These are phyloP conservation scores for Rhagoletis zephyria DNA, from an alignment of 1,140 invertebrate genomes.

Conservation along the genomic window DNA sequence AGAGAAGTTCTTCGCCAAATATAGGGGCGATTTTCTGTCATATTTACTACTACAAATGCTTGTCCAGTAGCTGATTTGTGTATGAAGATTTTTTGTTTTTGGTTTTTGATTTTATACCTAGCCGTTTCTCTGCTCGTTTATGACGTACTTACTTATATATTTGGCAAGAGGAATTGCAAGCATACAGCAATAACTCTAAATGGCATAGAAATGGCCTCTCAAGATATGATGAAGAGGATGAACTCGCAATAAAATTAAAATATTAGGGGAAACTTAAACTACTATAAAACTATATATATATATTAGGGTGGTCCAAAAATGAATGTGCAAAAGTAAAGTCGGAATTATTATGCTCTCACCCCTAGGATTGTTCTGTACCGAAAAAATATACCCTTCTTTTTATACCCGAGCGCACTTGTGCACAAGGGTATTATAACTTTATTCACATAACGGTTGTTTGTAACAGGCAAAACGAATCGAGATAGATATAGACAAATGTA, in stretches of 20 bases:
- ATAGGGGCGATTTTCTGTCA: background rate
- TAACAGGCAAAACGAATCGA: no score
- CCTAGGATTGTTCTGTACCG: no score
- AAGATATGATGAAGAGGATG: background rate
- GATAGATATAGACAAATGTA: no score
- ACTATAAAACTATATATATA: no score
- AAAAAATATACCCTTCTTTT: no score
- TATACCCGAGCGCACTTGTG: no score
- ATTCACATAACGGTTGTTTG: no score
- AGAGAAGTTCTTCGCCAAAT: background rate
- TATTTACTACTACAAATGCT: background rate
- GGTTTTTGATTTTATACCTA: background rate
- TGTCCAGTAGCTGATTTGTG: conserved; percentile 1
- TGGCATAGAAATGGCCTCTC: background rate
- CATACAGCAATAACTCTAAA: background rate
- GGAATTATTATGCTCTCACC: no score
- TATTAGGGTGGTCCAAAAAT: no score
- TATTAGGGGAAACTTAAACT: background rate
- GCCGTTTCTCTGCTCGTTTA: background rate
- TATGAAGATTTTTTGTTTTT: background rate
- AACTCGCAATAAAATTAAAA: background rate
- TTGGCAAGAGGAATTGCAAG: background rate
- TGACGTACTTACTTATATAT: background rate
- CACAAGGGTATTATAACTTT: no score
- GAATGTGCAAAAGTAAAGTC: no score